These are phyloP conservation scores for Rhodinocichla rosea DNA, from an alignment of 2,113 vertebrate species.

Conservation along the genomic window DNA sequence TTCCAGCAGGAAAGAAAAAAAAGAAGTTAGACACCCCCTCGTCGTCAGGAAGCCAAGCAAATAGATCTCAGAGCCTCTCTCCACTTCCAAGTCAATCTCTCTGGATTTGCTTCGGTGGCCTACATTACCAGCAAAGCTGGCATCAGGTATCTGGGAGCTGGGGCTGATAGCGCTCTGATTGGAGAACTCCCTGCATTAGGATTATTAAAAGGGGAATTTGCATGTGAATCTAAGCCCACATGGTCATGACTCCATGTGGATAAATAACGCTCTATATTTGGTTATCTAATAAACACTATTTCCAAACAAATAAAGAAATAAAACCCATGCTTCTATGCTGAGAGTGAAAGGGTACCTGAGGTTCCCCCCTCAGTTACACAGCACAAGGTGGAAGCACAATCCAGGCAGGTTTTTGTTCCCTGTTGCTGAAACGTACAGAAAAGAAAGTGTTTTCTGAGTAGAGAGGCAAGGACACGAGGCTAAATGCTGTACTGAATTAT, in stretches of 20 bases:
- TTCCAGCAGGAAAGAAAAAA: slow-evolving; percentile 18
- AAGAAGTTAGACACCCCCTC: neutral
- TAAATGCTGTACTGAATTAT: slow-evolving; percentile 79
- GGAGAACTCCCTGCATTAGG: slow-evolving; percentile 61
- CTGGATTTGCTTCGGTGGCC: slow-evolving; percentile 79
- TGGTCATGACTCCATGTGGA: slow-evolving; percentile 13
- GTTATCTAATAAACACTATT: slow-evolving; percentile 38
- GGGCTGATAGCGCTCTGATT: slow-evolving; percentile 43
- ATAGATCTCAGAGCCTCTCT: slow-evolving; percentile 49
- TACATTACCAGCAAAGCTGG: slow-evolving; percentile 72
- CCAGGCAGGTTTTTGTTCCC: neutral
- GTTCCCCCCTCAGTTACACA: neutral
- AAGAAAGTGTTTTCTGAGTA: slow-evolving; percentile 44
- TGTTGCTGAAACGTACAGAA: slow-evolving; percentile 15
- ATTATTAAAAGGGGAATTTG: slow-evolving; percentile 63
- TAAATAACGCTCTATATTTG: slow-evolving; percentile 55
- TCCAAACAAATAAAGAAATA: neutral
- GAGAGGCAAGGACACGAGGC: slow-evolving; percentile 59
- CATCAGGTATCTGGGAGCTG: slow-evolving; percentile 63
- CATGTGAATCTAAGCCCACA: slow-evolving; percentile 59
- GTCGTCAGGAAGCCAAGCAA: slow-evolving; percentile 24
- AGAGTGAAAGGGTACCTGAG: neutral
- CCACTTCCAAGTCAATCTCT: slow-evolving; percentile 68
- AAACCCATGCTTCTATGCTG: accelerated
- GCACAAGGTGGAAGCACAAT: neutral